A percentile compares a stretch with the other conserved stretches of the same genome.
Evolutionary conservation across 2,113 vertebrate genomes (phyloP).

Genomic region (Erinaceus europaeus): DNA sequence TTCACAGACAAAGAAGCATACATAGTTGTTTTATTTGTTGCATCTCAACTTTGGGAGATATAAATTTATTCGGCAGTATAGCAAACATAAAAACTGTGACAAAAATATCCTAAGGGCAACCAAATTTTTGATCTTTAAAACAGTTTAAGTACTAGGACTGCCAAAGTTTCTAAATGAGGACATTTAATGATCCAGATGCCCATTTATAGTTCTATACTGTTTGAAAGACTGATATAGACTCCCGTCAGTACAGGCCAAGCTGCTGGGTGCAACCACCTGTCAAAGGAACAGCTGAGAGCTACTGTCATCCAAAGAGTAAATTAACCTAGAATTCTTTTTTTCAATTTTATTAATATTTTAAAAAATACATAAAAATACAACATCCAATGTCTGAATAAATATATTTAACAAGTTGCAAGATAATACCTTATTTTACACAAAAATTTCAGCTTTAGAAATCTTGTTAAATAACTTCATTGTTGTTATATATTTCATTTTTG

Average conservation of each 20-base stretch:
- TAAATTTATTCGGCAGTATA: slow-evolving; percentile 81
- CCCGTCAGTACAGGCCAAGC: slow-evolving; percentile 54
- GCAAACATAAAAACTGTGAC: slow-evolving; percentile 80
- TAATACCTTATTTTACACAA: slow-evolving; percentile 96
- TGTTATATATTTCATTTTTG: slow-evolving; percentile 94
- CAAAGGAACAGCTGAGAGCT: slow-evolving; percentile 77
- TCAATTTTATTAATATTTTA: slow-evolving; percentile 91
- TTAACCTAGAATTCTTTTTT: slow-evolving; percentile 87
- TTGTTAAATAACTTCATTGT: slow-evolving; percentile 93
- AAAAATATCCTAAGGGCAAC: slow-evolving; percentile 81
- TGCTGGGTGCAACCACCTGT: slow-evolving; percentile 65
- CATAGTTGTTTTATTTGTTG: slow-evolving; percentile 75
- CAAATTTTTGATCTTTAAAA: slow-evolving; percentile 79
- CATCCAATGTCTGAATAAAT: slow-evolving; percentile 97
- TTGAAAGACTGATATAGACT: slow-evolving; percentile 67
- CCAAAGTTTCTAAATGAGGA: slow-evolving; percentile 81
- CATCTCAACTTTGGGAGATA: slow-evolving; percentile 84
- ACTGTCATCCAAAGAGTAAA: slow-evolving; percentile 84
- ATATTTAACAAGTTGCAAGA: slow-evolving; percentile 97
- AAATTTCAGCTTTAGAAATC: slow-evolving; percentile 94
- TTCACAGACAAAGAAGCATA: slow-evolving; percentile 85
- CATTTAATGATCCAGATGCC: slow-evolving; percentile 77
- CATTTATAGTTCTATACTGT: slow-evolving; percentile 50
- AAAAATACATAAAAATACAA: slow-evolving; percentile 97
- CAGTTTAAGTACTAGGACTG: slow-evolving; percentile 82